Base-by-base conservation (phyloP, 2,113 vertebrate species). In the Cololabis saira region DNA sequence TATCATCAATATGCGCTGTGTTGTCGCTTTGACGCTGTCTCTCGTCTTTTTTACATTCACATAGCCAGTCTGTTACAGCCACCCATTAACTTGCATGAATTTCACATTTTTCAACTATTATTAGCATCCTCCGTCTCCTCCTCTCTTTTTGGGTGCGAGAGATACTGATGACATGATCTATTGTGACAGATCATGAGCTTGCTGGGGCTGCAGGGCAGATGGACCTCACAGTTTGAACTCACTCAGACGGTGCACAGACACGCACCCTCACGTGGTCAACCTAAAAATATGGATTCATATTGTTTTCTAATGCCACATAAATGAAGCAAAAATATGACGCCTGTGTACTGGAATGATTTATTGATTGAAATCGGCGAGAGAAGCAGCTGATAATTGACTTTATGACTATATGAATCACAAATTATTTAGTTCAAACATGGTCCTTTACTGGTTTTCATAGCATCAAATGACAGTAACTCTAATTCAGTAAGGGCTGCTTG, bases 161-260 rank as follows among this genome's bases (percentile, higher is more conserved):
- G 59, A 69, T 56, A 53, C 44, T 68, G 70, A 72, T 83, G 71
- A 86, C 78, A 15, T 88, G 74, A 87, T 86, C 40, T 48, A 21
- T 21, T 67, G 42, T 85, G 84, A 86, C 81, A 80, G 40, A 61
- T 79, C 37, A 56, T 71, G 42, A 65, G 76, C 53, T 77, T 64
- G 79, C 58, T 67, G 57, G 52, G 55, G 61, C 81, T 64, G 70
- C 58, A 13, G 70, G 76, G 76, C 86, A 90, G 87, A 90, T 88
- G 87, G 90, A 80, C 79, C 71, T 75, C 82, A 62, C 85, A 84
- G 80, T 65, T 56, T 78, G 87, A 17, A 48, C 19, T 33, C 62
- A 43, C 17, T 56, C 56, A 76, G 24, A 67, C 62, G 33, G 12
- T 42, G 51, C 14, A 52, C 64, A 64, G 67, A 60, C 71, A 62